Evolutionary conservation across 2,113 vertebrate species (phyloP).

Genomic region (Xiphophorus couchianus): DNA sequence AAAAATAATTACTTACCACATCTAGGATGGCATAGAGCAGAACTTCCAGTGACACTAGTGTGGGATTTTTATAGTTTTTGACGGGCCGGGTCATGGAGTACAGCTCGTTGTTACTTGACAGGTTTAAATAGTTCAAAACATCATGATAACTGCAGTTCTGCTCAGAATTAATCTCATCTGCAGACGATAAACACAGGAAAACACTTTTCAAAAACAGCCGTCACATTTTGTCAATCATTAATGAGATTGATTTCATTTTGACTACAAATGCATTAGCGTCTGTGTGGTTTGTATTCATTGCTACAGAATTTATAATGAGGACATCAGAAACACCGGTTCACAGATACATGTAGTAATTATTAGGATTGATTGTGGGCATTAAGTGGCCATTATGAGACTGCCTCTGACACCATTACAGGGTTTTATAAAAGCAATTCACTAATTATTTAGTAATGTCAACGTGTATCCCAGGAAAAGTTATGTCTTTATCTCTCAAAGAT

Average conservation of each 20-base stretch:
- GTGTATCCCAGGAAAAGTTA: background rate
- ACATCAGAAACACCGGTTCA: constrained; percentile 2
- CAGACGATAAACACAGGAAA: background rate
- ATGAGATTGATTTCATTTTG: background rate
- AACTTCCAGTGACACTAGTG: constrained; percentile 51
- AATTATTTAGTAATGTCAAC: constrained; percentile 4
- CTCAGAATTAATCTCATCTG: constrained; percentile 25
- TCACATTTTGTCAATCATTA: background rate
- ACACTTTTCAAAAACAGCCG: background rate
- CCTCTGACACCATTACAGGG: background rate
- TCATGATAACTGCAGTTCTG: constrained; percentile 65
- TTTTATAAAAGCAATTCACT: constrained; percentile 6
- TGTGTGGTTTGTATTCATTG: background rate
- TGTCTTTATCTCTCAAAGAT: background rate
- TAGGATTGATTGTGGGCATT: constrained; percentile 13
- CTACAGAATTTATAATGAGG: background rate
- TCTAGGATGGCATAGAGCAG: constrained; percentile 70
- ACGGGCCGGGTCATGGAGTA: constrained; percentile 63
- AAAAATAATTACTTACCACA: constrained; percentile 43
- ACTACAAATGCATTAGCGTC: background rate
- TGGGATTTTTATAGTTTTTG: constrained; percentile 56
- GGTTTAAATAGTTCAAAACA: constrained; percentile 62
- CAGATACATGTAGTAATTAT: constrained; percentile 4
- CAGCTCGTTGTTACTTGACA: constrained; percentile 56
- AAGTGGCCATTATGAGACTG: constrained; percentile 25